phyloP scores from a whole-genome alignment of 2,888 invertebrate genomes.

The Brenthis daphne region DNA sequence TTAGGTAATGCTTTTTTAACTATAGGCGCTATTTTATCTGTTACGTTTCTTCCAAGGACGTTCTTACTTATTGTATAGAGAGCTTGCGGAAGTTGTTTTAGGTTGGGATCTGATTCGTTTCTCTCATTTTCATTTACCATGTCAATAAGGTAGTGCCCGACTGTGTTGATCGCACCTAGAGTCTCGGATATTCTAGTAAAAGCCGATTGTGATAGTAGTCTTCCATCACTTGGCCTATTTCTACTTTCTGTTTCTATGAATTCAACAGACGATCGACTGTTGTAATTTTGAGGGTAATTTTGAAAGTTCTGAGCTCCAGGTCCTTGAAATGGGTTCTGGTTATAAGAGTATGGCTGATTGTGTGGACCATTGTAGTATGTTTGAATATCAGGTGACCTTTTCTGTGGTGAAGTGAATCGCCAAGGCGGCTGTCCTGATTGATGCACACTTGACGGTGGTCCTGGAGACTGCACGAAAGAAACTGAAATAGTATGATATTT shows the following conservation, averaged over 20 bases:
- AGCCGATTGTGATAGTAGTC: conserved; percentile 83
- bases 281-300: conserved; percentile 51
- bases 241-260: conserved; percentile 54
- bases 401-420: conserved; percentile 70
- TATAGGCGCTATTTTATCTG: conserved; percentile 90
- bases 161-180: conserved; percentile 91
- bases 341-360: conserved; percentile 45
- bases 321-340: conserved; percentile 48
- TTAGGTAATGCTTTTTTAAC: conserved; percentile 76
- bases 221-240: conserved; percentile 66
- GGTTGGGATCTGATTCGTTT: conserved; percentile 67
- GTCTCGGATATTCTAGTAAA: conserved; percentile 85
- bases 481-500: conserved; percentile 51
- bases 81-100: conserved; percentile 84
- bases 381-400: conserved; percentile 66
- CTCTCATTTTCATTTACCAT: conserved; percentile 84
- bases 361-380: conserved; percentile 43
- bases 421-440: conserved; percentile 66
- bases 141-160: conserved; percentile 92
- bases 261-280: conserved; percentile 56
- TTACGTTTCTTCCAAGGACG: conserved; percentile 88
- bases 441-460: conserved; percentile 57
- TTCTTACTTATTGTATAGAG: conserved; percentile 91
- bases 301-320: conserved; percentile 40
- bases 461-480: conserved; percentile 57